Evolutionary conservation across 2,888 invertebrate species (phyloP).

Genomic region (Leucophora obtusa): DNA sequence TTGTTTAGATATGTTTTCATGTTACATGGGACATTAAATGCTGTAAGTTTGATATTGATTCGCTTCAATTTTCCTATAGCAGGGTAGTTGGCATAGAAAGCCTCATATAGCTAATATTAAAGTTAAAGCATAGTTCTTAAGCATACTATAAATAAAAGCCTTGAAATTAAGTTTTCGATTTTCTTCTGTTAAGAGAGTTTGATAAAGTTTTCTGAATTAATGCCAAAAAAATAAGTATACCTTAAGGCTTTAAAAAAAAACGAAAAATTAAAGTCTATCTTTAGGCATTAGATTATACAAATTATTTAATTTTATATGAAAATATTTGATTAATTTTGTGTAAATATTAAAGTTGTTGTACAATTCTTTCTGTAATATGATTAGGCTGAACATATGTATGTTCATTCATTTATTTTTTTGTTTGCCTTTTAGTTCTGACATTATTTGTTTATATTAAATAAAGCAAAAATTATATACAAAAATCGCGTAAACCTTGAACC

Average conservation of each 20-base stretch:
- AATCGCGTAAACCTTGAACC: constrained; percentile 70
- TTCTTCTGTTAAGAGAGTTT: constrained; percentile 18
- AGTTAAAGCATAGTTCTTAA: constrained; percentile 40
- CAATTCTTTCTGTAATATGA: neutral
- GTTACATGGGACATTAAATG: too few species aligned
- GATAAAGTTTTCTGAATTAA: constrained; percentile 3
- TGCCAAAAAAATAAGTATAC: constrained; percentile 28
- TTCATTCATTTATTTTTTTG: neutral
- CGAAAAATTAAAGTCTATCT: neutral
- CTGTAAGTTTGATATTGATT: too few species aligned
- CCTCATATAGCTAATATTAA: too few species aligned
- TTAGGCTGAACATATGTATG: neutral
- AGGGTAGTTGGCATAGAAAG: too few species aligned
- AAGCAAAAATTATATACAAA: neutral
- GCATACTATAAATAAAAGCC: constrained; percentile 23
- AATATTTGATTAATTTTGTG: neutral
- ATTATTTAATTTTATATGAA: neutral
- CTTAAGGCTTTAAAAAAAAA: neutral
- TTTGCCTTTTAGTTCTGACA: neutral
- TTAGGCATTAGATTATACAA: neutral
- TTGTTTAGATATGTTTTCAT: too few species aligned
- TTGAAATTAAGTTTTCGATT: constrained; percentile 50
- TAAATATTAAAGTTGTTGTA: neutral
- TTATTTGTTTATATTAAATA: constrained; percentile 20
- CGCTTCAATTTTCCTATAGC: too few species aligned